Evolutionary conservation across 2,797 vertebrate species (phyloP), one percentile per base, ranked within the genome.

Genomic region (Centroberyx gerrardi): DNA sequence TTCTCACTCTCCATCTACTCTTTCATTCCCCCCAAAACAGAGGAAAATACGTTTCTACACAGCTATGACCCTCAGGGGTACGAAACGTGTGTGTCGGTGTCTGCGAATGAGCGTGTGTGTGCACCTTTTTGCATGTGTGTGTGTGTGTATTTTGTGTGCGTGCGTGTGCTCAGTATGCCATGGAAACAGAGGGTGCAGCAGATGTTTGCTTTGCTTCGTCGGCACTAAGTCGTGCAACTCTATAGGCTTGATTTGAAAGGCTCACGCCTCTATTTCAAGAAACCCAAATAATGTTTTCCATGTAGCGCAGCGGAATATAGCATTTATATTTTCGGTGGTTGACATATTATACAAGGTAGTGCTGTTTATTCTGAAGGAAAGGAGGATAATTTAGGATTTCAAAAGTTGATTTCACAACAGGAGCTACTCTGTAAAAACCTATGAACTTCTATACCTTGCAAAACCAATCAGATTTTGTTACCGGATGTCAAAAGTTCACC

Each of bases 201-300:
- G 85, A 85, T 83, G 88, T 88, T 86, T 85, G 74, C 78, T 88
- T 87, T 86, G 76, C 87, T 71, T 72, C 27, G 61, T 82, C 46
- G 62, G 68, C 80, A 79, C 72, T 42, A 77, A 82, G 62, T 62
- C 51, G 5, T 79, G 83, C 58, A 83, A 79, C 72, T 73, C 72
- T 73, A 75, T 54, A 72, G 59, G 68, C 63, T 82, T 78, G 49
- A 85, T 77, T 68, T 64, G 56, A 70, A 70, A 36, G 4, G 64
- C 75, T 62, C 29, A 33, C 51, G 10, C 62, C 68, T 79, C 51
- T 58, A 51, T 74, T 84, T 78, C n/a, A 72, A 74, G 62, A 46
- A 8, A 58, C 56, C 42, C 15, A 3, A 66, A 74, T 42, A 18
- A 59, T 36, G 28, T 70, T 84, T 81, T 84, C 74, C 62, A 76